Base-by-base conservation (phyloP, 2,888 invertebrate genomes). In the Pecten maximus region DNA sequence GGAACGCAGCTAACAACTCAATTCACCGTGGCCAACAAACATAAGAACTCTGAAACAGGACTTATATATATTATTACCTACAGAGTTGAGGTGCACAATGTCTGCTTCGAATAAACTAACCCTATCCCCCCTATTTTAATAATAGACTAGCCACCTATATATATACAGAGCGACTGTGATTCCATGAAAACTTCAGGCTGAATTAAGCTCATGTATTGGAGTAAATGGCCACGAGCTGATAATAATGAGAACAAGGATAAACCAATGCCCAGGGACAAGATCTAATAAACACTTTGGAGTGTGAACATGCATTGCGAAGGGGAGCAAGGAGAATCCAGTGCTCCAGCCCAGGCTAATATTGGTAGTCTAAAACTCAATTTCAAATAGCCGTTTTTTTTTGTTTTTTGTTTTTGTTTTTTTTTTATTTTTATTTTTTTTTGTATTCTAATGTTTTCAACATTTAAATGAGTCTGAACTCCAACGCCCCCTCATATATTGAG, bases 401-500 rank as follows among this genome's bases (percentile, higher is more conserved):
- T n/a, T n/a, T n/a, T n/a, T n/a, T n/a, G n/a, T n/a, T n/a, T n/a
- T n/a, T n/a, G n/a, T n/a, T n/a, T n/a, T n/a, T n/a, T n/a, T n/a
- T n/a, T n/a, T n/a, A n/a, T n/a, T 23, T 10, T 10, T 10, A 10
- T 3, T 54, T 54, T 54, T 15, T 54, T 15, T 54, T 4, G 50
- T 19, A 54, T 54, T 19, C 50, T 10, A 23, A 54, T 54, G 15
- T 54, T n/a, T n/a, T n/a, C n/a, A 54, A 2, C 50, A 15, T 15
- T 23, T 54, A 54, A 54, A 54, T 2, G 19, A 2, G 19, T 23
- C 50, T 23, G 50, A 54, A 54, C 50, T 54, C 50, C 50, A 54
- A 23, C 19, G 50, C 50, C 50, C 50, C 50, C 28, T 90, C 90
- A 54, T 88, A 90, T 48, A 16, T 35, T 23, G 86, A 74, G 19